Evolutionary conservation across 2,888 invertebrate genomes (phyloP).

Genomic region (Cephus rjabovi): DNA sequence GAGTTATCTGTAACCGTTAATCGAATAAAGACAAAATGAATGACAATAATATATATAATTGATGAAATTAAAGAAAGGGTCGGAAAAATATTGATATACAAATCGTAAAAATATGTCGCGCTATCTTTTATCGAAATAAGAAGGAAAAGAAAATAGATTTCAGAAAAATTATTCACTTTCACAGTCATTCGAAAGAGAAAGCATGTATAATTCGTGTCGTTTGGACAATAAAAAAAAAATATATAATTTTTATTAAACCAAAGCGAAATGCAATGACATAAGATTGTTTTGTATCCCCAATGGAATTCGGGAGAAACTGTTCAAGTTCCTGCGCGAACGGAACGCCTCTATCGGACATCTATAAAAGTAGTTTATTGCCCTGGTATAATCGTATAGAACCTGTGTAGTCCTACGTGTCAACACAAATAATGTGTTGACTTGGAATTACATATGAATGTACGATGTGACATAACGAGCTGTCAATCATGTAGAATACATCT

Average conservation of each 20-base stretch:
- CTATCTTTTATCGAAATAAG: neutral
- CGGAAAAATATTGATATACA: no score
- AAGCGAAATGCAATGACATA: neutral
- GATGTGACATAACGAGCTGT: no score
- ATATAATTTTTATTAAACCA: neutral
- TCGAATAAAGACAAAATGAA: neutral
- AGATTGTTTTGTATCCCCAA: neutral
- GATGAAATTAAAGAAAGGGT: no score
- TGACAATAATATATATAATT: neutral
- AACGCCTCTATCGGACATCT: neutral
- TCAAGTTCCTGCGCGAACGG: neutral
- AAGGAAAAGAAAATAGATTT: neutral
- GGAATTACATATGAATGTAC: no score
- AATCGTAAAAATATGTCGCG: neutral
- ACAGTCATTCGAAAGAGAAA: neutral
- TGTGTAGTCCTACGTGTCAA: no score
- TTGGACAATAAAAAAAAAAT: neutral
- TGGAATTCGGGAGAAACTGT: neutral
- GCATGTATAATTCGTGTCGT: neutral
- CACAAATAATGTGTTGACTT: no score
- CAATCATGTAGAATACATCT: no score
- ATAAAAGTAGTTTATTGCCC: no score
- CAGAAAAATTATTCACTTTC: neutral
- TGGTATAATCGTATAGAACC: no score
- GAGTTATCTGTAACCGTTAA: slow-evolving; percentile 33